Conservation (phyloP, 2,888 invertebrate genomes). For the Neelides folsomi region DNA sequence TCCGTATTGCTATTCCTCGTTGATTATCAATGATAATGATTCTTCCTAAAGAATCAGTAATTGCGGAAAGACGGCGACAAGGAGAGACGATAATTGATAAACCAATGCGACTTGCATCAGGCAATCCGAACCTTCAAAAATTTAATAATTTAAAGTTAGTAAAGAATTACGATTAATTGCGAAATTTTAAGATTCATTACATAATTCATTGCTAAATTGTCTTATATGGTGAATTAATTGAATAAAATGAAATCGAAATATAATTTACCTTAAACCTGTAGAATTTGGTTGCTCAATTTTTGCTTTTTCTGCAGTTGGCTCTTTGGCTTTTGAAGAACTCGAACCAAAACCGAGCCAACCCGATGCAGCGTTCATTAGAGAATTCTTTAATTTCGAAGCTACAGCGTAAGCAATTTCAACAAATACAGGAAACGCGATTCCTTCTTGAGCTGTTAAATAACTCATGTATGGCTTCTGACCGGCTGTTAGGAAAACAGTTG, state of each 20-base stretch:
- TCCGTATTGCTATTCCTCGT: slow-evolving; percentile 61
- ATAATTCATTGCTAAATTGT: no score
- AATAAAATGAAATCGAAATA: neutral
- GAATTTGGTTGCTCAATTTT: slow-evolving; percentile 53
- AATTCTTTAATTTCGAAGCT: slow-evolving; percentile 64
- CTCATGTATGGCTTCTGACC: slow-evolving; percentile 70
- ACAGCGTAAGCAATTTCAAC: slow-evolving; percentile 87
- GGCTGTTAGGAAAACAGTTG: slow-evolving; percentile 44
- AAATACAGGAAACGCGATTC: slow-evolving; percentile 63
- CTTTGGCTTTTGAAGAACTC: slow-evolving; percentile 36
- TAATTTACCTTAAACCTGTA: slow-evolving; percentile 49
- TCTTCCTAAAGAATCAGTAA: slow-evolving; percentile 75
- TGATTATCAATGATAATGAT: slow-evolving; percentile 72
- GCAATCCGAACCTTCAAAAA: slow-evolving; percentile 56
- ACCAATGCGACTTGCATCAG: slow-evolving; percentile 64
- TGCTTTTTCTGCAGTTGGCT: slow-evolving; percentile 35
- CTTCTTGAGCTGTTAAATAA: slow-evolving; percentile 55
- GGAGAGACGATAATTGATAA: slow-evolving; percentile 64
- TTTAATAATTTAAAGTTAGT: neutral
- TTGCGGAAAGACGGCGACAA: slow-evolving; percentile 60
- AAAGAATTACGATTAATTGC: neutral
- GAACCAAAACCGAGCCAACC: slow-evolving; percentile 39
- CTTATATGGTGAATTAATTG: no score
- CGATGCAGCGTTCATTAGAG: slow-evolving; percentile 41
- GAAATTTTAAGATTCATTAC: no score